These are phyloP conservation scores for Phalacrocorax aristotelis DNA, from an alignment of 2,113 vertebrate genomes.

Conservation along the genomic window DNA sequence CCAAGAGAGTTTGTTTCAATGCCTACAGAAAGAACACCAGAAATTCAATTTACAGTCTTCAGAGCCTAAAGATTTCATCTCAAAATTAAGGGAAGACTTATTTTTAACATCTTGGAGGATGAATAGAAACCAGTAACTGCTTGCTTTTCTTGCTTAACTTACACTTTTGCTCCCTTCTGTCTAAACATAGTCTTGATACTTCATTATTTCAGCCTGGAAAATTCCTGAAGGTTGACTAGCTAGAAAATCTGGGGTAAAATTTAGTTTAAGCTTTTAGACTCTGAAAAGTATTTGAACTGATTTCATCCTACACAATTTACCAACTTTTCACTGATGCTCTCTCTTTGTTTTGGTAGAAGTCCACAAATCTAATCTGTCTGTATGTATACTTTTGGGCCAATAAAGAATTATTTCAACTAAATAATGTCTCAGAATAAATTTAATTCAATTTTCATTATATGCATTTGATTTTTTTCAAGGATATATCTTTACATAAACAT, in stretches of 20 bases:
- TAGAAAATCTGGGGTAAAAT: neutral
- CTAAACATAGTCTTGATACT: slow-evolving; percentile 18
- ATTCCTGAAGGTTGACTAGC: slow-evolving; percentile 12
- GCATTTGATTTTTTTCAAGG: neutral
- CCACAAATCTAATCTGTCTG: neutral
- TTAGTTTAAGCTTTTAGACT: neutral
- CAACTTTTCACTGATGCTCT: neutral
- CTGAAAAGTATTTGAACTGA: neutral
- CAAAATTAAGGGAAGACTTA: slow-evolving; percentile 31
- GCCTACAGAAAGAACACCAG: neutral
- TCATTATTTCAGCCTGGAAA: slow-evolving; percentile 38
- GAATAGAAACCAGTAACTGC: neutral
- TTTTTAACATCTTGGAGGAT: slow-evolving; percentile 47
- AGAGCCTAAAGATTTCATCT: neutral
- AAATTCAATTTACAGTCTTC: neutral
- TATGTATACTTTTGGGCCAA: neutral
- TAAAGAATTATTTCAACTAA: neutral
- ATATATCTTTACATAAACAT: neutral
- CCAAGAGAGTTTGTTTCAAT: neutral
- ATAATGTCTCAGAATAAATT: neutral
- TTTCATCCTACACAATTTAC: neutral
- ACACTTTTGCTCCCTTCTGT: slow-evolving; percentile 13
- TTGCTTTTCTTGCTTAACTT: slow-evolving; percentile 19
- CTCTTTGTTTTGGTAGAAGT: neutral
- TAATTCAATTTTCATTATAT: neutral